A percentile compares a stretch with the other conserved stretches of the same genome.
Conservation (phyloP, 2,113 vertebrate species). For the Cnemophilus loriae region DNA sequence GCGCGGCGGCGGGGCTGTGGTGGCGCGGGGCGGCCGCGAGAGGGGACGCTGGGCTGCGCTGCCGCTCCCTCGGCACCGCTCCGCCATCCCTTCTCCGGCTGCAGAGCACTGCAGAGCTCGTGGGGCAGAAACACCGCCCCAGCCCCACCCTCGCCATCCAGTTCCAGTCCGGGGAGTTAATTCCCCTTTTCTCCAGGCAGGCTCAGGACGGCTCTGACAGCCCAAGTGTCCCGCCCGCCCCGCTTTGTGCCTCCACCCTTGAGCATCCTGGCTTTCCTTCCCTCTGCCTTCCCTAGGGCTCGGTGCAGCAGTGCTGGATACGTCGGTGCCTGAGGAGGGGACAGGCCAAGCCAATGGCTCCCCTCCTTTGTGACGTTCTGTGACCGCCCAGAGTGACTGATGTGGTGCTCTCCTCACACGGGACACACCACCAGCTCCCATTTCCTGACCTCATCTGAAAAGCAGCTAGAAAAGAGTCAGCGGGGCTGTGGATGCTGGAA, state of each 20-base stretch:
- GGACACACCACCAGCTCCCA: rapidly evolving
- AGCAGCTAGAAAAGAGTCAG: neutral
- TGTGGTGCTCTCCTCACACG: rapidly evolving
- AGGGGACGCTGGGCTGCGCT: neutral
- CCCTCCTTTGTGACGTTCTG: rapidly evolving
- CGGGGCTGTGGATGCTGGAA: neutral
- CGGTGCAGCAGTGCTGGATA: rapidly evolving
- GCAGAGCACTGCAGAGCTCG: rapidly evolving
- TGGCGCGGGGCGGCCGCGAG: conserved; percentile 31
- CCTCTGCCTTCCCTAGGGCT: neutral
- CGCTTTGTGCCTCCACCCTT: neutral
- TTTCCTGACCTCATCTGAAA: neutral
- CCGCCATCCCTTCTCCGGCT: rapidly evolving
- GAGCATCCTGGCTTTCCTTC: neutral
- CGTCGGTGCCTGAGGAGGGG: neutral
- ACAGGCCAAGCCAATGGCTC: rapidly evolving
- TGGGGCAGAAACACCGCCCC: rapidly evolving
- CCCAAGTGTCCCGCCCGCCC: neutral
- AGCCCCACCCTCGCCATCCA: rapidly evolving
- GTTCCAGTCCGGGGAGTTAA: rapidly evolving
- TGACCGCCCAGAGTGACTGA: rapidly evolving
- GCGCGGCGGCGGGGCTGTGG: neutral
- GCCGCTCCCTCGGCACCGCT: rapidly evolving
- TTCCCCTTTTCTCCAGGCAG: neutral
- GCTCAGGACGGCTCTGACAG: neutral